These are phyloP conservation scores for Otolemur garnettii DNA, from an alignment of 2,113 vertebrate genomes.

Conservation along the genomic window DNA sequence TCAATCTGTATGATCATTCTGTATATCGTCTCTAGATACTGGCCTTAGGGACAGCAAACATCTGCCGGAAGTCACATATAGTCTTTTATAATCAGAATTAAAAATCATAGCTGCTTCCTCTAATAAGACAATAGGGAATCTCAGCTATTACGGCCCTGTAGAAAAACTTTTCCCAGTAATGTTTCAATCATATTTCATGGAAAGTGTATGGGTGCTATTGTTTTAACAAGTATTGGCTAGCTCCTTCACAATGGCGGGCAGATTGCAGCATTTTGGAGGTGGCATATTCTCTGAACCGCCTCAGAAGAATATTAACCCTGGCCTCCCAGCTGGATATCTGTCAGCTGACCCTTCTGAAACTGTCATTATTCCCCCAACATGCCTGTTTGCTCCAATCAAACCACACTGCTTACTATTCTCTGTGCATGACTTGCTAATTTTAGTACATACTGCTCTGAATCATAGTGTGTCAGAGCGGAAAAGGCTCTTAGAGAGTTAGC, in stretches of 20 bases:
- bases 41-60: conserved; percentile 59
- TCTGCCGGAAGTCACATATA: conserved; percentile 60
- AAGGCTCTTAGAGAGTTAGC: conserved; percentile 61
- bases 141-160: conserved; percentile 6
- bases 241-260: background rate
- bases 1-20: conserved; percentile 63
- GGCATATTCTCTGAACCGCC: background rate
- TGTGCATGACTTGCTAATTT: conserved; percentile 63
- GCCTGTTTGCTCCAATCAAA: conserved; percentile 60
- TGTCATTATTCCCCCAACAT: conserved; percentile 18
- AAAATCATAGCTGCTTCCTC: conserved; percentile 64
- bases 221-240: conserved; percentile 33
- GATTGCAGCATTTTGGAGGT: background rate
- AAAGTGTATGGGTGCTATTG: background rate
- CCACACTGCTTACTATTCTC: conserved; percentile 27
- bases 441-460: conserved; percentile 67
- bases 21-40: background rate
- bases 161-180: conserved; percentile 47
- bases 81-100: conserved; percentile 67
- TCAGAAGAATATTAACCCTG: background rate
- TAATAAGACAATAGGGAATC: conserved; percentile 68
- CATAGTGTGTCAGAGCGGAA: conserved; percentile 72
- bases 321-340: background rate
- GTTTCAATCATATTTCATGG: conserved; percentile 38
- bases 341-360: conserved; percentile 21